These are phyloP conservation scores for Drosophila malerkotliana DNA, from an alignment of 1,140 invertebrate species.

Conservation along the genomic window DNA sequence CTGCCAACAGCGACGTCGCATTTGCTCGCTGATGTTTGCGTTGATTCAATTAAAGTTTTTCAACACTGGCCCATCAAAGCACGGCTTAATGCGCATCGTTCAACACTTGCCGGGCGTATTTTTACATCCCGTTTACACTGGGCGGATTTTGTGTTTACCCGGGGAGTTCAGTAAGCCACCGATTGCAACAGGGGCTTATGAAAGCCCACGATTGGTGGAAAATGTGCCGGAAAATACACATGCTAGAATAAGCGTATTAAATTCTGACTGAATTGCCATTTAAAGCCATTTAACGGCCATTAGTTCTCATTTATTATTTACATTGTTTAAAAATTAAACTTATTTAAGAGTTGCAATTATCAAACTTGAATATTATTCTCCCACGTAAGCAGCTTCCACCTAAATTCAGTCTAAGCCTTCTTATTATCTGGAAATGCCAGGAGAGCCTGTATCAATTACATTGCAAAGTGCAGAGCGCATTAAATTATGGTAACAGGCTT, in stretches of 20 bases:
- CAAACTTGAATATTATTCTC: neutral
- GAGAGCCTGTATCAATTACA: slow-evolving; percentile 13
- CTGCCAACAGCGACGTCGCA: slow-evolving; percentile 14
- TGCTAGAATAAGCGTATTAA: slow-evolving; percentile 6
- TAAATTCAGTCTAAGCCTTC: neutral
- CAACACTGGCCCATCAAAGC: slow-evolving; percentile 52
- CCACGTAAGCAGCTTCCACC: neutral
- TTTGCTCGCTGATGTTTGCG: slow-evolving; percentile 59
- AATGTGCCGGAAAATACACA: slow-evolving; percentile 5
- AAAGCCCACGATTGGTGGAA: slow-evolving; percentile 3
- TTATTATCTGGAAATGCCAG: slow-evolving; percentile 7
- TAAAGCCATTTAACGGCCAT: too few species aligned
- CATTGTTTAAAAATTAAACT: too few species aligned
- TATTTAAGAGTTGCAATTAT: slow-evolving; percentile 1
- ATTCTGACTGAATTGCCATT: neutral
- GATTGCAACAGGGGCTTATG: slow-evolving; percentile 16
- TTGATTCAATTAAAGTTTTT: slow-evolving; percentile 78
- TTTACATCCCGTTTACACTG: slow-evolving; percentile 23
- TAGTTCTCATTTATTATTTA: neutral
- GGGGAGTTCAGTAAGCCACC: slow-evolving; percentile 32
- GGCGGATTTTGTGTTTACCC: slow-evolving; percentile 23
- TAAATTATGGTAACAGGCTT: slow-evolving; percentile 33
- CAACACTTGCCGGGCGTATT: slow-evolving; percentile 21
- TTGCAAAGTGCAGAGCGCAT: slow-evolving; percentile 27
- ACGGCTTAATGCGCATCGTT: slow-evolving; percentile 26